Conservation (phyloP, 2,797 vertebrate genomes). For the Smutsia temminckii region DNA sequence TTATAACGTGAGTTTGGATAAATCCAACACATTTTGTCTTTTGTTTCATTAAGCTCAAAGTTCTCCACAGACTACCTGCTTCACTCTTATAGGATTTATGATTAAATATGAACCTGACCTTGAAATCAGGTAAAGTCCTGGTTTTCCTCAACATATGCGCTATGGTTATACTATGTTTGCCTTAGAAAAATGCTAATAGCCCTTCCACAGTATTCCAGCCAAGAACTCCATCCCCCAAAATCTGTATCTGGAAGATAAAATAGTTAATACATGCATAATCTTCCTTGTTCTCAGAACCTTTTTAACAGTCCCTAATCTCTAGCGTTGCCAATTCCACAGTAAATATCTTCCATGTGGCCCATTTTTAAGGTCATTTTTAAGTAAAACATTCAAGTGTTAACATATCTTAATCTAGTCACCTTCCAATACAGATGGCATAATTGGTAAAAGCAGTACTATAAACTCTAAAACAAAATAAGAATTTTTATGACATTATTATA, state of each 20-base stretch:
- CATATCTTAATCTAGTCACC: neutral
- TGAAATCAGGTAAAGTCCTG: conserved; percentile 5
- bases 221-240: neutral
- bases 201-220: neutral
- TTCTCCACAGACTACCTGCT: neutral
- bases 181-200: neutral
- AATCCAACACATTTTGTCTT: neutral
- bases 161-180: neutral
- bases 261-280: neutral
- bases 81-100: neutral
- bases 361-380: conserved; percentile 46
- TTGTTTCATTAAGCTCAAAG: conserved; percentile 7
- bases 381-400: conserved; percentile 16
- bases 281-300: conserved; percentile 1
- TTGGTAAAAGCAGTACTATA: neutral
- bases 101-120: neutral
- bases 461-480: neutral
- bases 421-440: neutral
- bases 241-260: neutral
- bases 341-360: neutral
- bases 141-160: neutral
- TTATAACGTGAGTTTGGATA: conserved; percentile 45
- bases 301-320: neutral
- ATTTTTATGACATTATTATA: neutral
- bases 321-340: neutral